Evolutionary conservation across 2,797 vertebrate species (phyloP).

Genomic region (Phrynocephalus guinanensis): DNA sequence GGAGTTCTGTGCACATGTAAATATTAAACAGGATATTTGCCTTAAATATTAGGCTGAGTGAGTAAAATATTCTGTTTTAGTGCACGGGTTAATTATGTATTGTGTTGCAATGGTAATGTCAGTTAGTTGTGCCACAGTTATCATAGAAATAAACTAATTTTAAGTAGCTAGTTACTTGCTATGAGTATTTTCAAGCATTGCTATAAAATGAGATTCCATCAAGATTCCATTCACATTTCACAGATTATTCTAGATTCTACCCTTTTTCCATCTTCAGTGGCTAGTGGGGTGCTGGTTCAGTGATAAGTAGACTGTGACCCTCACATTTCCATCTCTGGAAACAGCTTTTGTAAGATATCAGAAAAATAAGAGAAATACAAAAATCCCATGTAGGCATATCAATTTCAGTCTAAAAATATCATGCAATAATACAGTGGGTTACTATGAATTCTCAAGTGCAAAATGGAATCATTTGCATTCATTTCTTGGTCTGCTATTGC

Average conservation of each 20-base stretch:
- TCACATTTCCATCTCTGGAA: not conserved
- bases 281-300: not conserved
- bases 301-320: not conserved
- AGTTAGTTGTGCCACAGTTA: not conserved
- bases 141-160: not conserved
- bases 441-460: not conserved
- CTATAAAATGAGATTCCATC: not conserved
- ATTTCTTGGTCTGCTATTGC: conserved; percentile 24
- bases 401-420: conserved; percentile 32
- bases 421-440: not conserved
- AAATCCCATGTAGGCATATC: conserved; percentile 21
- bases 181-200: not conserved
- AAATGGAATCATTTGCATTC: conserved; percentile 32
- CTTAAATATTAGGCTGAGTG: too few species aligned
- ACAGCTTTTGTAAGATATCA: not conserved
- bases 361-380: not conserved
- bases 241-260: not conserved
- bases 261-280: not conserved
- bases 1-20: too few species aligned
- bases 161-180: not conserved
- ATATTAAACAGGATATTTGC: too few species aligned
- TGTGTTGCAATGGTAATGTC: not conserved
- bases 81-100: not conserved
- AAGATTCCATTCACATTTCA: not conserved
- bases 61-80: too few species aligned